These are phyloP conservation scores for Taxidea taxus DNA, from an alignment of 2,113 vertebrate species.

Conservation along the genomic window DNA sequence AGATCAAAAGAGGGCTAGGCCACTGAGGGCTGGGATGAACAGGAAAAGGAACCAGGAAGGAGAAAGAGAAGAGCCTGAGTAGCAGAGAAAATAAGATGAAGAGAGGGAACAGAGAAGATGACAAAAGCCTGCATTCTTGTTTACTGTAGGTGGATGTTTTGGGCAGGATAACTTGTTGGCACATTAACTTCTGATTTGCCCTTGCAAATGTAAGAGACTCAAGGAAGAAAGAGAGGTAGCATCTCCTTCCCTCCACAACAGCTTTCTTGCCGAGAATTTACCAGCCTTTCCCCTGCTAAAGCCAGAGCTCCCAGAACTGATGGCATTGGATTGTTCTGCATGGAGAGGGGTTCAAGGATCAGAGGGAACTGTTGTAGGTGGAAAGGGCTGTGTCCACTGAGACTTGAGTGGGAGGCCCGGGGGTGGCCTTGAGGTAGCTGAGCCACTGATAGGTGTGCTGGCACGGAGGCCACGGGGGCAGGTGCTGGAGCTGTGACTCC, in stretches of 20 bases:
- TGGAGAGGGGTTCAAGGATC: background rate
- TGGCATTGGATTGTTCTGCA: background rate
- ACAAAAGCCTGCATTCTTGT: background rate
- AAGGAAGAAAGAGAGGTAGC: background rate
- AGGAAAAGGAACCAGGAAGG: background rate
- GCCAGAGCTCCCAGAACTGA: background rate
- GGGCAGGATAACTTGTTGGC: background rate
- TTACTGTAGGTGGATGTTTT: background rate
- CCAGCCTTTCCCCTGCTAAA: background rate
- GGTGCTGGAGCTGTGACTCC: background rate
- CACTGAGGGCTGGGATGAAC: background rate
- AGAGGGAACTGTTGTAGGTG: background rate
- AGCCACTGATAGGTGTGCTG: rapidly evolving
- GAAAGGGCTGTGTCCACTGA: background rate
- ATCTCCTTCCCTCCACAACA: background rate
- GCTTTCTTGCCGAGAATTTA: background rate
- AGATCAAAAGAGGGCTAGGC: background rate
- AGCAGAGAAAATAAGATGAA: background rate
- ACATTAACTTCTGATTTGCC: background rate
- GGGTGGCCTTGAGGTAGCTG: background rate
- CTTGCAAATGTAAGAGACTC: background rate
- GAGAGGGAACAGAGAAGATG: background rate
- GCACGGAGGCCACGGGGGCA: background rate
- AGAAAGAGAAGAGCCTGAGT: background rate
- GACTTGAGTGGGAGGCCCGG: no score